Conservation (phyloP, 2,113 vertebrate genomes). For the Ciconia maguari region DNA sequence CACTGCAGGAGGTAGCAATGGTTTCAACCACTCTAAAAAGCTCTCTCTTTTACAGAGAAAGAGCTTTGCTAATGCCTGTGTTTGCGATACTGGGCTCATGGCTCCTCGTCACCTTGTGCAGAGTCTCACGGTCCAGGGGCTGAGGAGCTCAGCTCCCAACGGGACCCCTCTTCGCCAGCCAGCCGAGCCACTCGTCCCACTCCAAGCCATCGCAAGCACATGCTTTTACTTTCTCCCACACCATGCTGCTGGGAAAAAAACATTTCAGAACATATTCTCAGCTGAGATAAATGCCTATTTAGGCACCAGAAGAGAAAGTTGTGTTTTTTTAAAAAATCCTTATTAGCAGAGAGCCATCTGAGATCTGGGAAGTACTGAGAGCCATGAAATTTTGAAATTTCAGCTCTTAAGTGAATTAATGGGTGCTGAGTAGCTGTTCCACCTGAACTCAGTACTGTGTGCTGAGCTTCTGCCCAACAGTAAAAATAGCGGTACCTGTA, state of each 20-base stretch:
- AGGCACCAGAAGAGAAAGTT: not conserved
- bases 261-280: not conserved
- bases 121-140: not conserved
- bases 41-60: not conserved
- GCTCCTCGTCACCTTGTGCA: not conserved
- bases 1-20: not conserved
- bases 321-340: not conserved
- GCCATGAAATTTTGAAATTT: not conserved
- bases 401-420: not conserved
- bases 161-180: not conserved
- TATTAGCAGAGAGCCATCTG: not conserved
- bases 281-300: not conserved
- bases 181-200: fast-evolving
- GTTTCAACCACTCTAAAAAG: not conserved
- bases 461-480: not conserved
- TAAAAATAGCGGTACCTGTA: not conserved
- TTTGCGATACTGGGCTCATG: fast-evolving
- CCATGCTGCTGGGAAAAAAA: not conserved
- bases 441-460: not conserved
- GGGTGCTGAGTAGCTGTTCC: not conserved
- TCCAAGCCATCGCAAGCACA: not conserved
- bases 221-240: not conserved
- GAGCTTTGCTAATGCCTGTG: not conserved
- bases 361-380: not conserved
- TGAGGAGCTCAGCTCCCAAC: not conserved